Percentiles rank a stretch among this genome's conserved stretches.
phyloP scores from a whole-genome alignment of 2,113 vertebrate species.

The Crotophaga sulcirostris region DNA sequence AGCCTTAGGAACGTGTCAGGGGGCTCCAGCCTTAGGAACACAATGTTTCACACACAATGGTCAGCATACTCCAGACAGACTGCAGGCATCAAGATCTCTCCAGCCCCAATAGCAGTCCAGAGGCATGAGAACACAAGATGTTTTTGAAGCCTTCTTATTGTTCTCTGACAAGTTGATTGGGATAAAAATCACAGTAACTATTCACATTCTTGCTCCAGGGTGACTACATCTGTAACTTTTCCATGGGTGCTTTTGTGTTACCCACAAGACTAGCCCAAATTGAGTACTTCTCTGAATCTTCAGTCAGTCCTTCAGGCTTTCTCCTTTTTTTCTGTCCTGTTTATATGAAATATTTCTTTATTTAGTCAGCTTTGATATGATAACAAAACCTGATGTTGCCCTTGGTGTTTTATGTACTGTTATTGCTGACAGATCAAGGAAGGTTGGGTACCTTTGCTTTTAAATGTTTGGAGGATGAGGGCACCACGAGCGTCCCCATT shows the following conservation, averaged over 20 bases:
- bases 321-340: neutral
- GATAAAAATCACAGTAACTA: neutral
- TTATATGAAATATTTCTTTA: neutral
- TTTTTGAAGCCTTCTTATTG: neutral
- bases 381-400: neutral
- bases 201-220: neutral
- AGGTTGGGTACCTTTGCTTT: neutral
- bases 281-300: neutral
- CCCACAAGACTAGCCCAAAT: neutral
- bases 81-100: neutral
- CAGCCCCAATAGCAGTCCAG: neutral
- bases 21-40: no score
- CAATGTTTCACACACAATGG: fast-evolving
- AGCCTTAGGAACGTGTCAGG: no score
- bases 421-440: neutral
- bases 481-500: neutral
- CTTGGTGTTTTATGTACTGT: neutral
- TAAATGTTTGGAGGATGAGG: neutral
- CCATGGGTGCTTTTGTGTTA: neutral
- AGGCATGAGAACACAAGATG: neutral
- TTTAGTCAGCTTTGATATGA: neutral
- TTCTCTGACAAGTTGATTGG: neutral
- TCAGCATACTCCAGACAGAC: neutral
- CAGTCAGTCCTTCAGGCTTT: neutral
- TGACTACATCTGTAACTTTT: neutral